Conservation (phyloP, 2,797 vertebrate species). For the Chrysocyon brachyurus region DNA sequence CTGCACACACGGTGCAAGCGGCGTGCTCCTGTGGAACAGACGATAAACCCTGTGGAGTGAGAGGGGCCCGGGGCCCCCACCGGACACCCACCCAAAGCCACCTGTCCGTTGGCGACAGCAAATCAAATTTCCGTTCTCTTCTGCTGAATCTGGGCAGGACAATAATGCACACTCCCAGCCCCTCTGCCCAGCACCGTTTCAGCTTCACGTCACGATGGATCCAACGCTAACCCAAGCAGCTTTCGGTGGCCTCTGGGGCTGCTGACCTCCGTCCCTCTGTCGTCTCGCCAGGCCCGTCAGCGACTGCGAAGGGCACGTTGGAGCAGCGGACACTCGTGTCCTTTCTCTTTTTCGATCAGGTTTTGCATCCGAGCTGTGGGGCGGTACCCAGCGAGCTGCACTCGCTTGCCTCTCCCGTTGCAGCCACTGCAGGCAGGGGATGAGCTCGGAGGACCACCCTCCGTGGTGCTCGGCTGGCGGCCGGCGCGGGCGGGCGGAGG, state of each 20-base stretch:
- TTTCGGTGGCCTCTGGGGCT: no score
- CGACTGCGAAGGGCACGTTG: neutral
- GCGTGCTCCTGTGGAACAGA: slow-evolving; percentile 23
- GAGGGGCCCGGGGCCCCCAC: slow-evolving; percentile 27
- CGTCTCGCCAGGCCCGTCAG: slow-evolving; percentile 22
- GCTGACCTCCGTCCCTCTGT: neutral
- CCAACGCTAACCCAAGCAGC: slow-evolving; percentile 29
- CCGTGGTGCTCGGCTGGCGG: no score
- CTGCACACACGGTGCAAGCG: neutral
- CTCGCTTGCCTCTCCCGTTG: neutral
- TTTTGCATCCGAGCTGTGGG: neutral
- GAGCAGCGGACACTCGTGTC: slow-evolving; percentile 25
- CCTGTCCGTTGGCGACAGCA: slow-evolving; percentile 48
- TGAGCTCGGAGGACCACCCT: neutral
- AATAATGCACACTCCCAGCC: slow-evolving; percentile 58
- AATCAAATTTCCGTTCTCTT: slow-evolving; percentile 72
- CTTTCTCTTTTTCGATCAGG: slow-evolving; percentile 57
- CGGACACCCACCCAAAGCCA: slow-evolving; percentile 19
- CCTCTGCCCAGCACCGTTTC: slow-evolving; percentile 2
- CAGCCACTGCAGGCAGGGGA: neutral
- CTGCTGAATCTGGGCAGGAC: slow-evolving; percentile 12
- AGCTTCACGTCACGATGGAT: slow-evolving; percentile 49
- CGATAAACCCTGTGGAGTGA: slow-evolving; percentile 61
- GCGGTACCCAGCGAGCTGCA: neutral
- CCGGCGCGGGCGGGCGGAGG: no score